Percentiles rank a stretch among this genome's conserved stretches.
Conservation (phyloP, 2,888 invertebrate species). For the Philereme transversata region DNA sequence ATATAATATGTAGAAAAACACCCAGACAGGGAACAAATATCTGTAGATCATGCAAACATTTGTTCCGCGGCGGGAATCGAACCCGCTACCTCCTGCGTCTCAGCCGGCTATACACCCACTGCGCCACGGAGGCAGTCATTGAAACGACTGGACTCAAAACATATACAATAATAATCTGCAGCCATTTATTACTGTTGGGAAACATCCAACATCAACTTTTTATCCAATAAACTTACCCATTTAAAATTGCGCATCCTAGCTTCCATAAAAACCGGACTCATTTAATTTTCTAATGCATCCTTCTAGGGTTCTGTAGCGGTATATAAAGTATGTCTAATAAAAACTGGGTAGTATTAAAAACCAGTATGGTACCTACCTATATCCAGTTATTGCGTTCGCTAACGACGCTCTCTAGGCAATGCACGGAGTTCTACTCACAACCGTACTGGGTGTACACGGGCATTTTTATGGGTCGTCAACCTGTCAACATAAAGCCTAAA, state of each 20-base stretch:
- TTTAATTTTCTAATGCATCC: constrained; percentile 29
- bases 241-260: constrained; percentile 2
- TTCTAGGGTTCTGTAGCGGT: constrained; percentile 20
- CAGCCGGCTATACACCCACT: too few relatives aligned
- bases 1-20: too few relatives aligned
- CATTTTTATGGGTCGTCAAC: constrained; percentile 77
- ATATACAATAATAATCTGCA: constrained; percentile 5
- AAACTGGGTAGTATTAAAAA: constrained; percentile 31
- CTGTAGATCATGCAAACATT: too few relatives aligned
- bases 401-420: constrained; percentile 56
- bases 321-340: constrained; percentile 32
- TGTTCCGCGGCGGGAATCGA: too few relatives aligned
- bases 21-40: too few relatives aligned
- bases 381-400: constrained; percentile 61
- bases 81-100: too few relatives aligned
- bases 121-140: too few relatives aligned
- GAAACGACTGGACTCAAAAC: background rate
- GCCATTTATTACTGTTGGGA: background rate
- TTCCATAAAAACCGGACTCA: constrained; percentile 10
- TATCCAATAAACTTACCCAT: constrained; percentile 2
- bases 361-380: constrained; percentile 39
- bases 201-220: constrained; percentile 4
- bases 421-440: constrained; percentile 53
- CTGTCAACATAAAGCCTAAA: constrained; percentile 50
- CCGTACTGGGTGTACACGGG: constrained; percentile 59